Conservation (phyloP, 2,113 vertebrate genomes). For the Alces alces region DNA sequence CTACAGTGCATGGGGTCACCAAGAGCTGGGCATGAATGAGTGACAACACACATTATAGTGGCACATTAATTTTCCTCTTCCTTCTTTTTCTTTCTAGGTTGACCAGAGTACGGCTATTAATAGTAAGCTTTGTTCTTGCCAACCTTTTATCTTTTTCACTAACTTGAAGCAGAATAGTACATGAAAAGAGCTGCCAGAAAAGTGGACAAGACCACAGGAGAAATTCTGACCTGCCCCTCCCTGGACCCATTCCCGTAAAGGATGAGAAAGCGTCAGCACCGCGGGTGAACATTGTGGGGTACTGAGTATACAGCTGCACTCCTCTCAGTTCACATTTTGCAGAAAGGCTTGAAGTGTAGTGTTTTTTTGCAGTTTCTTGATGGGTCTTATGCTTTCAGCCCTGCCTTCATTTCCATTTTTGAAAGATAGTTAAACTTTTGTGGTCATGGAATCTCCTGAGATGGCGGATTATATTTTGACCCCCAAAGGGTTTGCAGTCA, state of each 20-base stretch:
- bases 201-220: neutral
- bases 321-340: neutral
- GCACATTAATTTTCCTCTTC: neutral
- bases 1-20: neutral
- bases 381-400: neutral
- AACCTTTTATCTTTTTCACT: neutral
- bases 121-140: neutral
- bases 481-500: neutral
- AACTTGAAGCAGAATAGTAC: neutral
- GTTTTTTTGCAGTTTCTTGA: neutral
- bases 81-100: neutral
- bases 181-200: neutral
- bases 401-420: neutral
- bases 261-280: neutral
- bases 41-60: neutral
- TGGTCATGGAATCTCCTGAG: neutral
- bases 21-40: neutral
- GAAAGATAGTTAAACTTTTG: neutral
- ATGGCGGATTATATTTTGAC: neutral
- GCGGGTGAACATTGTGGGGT: neutral
- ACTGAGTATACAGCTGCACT: neutral
- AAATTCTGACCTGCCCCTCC: neutral
- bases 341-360: neutral
- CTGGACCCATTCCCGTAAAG: rapidly evolving
- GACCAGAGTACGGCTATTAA: neutral